Evolutionary conservation across 1,140 invertebrate genomes (phyloP).

Genomic region (Drosophila azteca): DNA sequence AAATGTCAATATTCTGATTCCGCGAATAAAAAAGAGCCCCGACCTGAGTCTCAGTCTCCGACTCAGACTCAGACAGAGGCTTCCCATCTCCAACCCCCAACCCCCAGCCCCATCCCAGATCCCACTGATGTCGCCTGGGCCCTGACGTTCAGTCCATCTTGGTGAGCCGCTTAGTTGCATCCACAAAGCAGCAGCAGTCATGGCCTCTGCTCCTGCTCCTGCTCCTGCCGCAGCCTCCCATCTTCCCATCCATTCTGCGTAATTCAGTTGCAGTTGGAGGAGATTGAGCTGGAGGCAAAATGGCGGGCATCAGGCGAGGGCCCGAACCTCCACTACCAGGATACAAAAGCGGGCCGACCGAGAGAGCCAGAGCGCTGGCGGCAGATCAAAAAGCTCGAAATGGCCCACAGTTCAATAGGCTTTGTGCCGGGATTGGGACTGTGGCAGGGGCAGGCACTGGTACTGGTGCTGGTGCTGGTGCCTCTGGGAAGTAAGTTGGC

Average conservation of each 20-base stretch:
- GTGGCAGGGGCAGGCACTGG: neutral
- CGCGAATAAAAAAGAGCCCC: constrained; percentile 62
- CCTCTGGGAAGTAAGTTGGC: constrained; percentile 71
- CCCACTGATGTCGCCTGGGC: constrained; percentile 46
- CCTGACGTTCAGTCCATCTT: constrained; percentile 57
- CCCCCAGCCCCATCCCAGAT: constrained; percentile 1
- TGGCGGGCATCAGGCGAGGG: constrained; percentile 45
- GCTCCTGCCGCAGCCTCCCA: constrained; percentile 17
- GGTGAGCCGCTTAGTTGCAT: constrained; percentile 49
- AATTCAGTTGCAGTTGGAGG: constrained; percentile 73
- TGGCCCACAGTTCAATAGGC: constrained; percentile 77
- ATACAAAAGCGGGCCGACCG: constrained; percentile 58
- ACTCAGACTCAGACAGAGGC: neutral
- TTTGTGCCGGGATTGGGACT: constrained; percentile 56
- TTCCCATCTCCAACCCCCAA: constrained; percentile 26
- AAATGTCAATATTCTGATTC: constrained; percentile 83
- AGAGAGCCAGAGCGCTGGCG: constrained; percentile 51
- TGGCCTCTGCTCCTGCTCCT: constrained; percentile 7
- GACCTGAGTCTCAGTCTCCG: constrained; percentile 24
- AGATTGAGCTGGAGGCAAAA: constrained; percentile 53
- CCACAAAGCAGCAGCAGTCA: constrained; percentile 4
- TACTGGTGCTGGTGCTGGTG: too few species aligned
- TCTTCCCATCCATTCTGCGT: constrained; percentile 72
- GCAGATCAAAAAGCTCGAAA: constrained; percentile 64
- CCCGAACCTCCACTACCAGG: constrained; percentile 41